A percentile compares a stretch with the other conserved stretches of the same genome.
These are phyloP conservation scores for Cataglyphis hispanica DNA, from an alignment of 1,140 invertebrate genomes.

Conservation along the genomic window DNA sequence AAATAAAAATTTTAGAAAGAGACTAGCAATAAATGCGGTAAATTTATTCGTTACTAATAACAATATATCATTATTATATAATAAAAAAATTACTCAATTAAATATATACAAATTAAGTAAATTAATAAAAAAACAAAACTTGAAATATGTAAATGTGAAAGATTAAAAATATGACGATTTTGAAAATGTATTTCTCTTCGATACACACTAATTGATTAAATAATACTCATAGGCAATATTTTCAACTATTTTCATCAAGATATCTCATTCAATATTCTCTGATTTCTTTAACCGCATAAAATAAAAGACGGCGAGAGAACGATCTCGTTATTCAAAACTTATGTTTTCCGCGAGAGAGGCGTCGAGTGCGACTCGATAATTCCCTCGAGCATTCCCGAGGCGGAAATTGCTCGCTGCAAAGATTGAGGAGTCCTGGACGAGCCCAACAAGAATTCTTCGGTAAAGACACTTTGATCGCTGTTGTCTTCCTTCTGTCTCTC, in stretches of 20 bases:
- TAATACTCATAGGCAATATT: background rate
- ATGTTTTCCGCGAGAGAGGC: slow-evolving; percentile 35
- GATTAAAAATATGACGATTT: background rate
- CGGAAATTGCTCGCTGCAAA: slow-evolving; percentile 58
- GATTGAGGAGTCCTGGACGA: slow-evolving; percentile 42
- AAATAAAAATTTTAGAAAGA: too few species aligned
- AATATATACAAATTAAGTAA: background rate
- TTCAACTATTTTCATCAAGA: background rate
- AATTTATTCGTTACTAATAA: background rate
- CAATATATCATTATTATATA: background rate
- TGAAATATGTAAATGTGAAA: background rate
- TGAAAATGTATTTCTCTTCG: background rate
- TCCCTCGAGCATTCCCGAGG: slow-evolving; percentile 34
- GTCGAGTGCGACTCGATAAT: slow-evolving; percentile 41
- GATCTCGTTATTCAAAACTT: slow-evolving; percentile 45
- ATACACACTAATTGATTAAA: background rate
- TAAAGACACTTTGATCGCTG: slow-evolving; percentile 50
- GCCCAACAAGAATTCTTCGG: slow-evolving; percentile 20
- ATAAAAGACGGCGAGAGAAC: background rate
- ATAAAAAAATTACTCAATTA: background rate
- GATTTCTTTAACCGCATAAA: background rate
- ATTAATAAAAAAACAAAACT: background rate
- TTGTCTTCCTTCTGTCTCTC: background rate
- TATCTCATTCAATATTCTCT: background rate
- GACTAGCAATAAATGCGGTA: background rate